Percentiles rank a stretch among this genome's conserved stretches.
Conservation (phyloP, 1,140 invertebrate genomes). For the Rhagoletis zephyria region DNA sequence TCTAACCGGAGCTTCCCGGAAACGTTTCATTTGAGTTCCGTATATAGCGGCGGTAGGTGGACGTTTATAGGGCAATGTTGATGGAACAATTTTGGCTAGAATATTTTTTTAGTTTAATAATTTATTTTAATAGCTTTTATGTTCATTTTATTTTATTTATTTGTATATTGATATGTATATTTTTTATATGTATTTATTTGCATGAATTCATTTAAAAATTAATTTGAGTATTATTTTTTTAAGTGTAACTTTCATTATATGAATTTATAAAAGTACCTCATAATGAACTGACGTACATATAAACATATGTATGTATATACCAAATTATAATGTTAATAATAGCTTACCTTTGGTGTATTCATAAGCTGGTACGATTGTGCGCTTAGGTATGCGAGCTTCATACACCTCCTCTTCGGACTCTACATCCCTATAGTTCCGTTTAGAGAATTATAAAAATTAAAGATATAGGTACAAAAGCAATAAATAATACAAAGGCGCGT, state of each 20-base stretch:
- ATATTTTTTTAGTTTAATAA: slow-evolving; percentile 29
- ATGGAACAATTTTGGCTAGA: slow-evolving; percentile 33
- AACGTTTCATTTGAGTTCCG: slow-evolving; percentile 46
- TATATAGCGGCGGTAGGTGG: slow-evolving; percentile 31
- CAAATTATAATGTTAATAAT: background rate
- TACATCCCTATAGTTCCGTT: slow-evolving; percentile 1
- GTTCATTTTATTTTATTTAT: background rate
- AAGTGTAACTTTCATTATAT: too few species aligned
- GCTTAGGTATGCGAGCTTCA: slow-evolving; percentile 19
- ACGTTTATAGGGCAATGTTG: slow-evolving; percentile 45
- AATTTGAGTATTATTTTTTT: too few species aligned
- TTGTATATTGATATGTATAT: background rate
- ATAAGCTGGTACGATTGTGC: background rate
- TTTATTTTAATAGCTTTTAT: slow-evolving; percentile 16
- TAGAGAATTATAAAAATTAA: too few species aligned
- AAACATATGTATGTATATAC: too few species aligned
- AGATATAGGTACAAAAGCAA: too few species aligned
- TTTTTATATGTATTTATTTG: background rate
- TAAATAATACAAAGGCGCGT: too few species aligned
- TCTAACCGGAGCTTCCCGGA: slow-evolving; percentile 22
- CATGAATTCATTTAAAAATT: too few species aligned
- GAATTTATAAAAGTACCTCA: too few species aligned
- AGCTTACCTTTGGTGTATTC: slow-evolving; percentile 51
- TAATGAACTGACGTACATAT: too few species aligned
- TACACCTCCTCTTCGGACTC: slow-evolving; percentile 37